These are phyloP conservation scores for Lepidochitona cinerea DNA, from an alignment of 2,888 invertebrate species.

Conservation along the genomic window DNA sequence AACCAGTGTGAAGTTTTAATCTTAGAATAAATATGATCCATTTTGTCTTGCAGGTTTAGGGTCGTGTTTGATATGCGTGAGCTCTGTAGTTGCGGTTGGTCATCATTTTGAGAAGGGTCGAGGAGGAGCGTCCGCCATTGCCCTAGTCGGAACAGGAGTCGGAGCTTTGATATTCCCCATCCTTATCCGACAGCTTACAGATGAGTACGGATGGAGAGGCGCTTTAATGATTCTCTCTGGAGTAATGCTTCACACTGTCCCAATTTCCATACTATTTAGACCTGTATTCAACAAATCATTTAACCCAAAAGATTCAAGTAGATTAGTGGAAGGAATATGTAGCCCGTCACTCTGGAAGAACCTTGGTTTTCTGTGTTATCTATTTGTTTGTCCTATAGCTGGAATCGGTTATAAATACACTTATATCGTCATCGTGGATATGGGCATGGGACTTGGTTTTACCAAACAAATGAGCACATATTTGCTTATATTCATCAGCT, in stretches of 20 bases:
- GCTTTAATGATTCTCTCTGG: not conserved
- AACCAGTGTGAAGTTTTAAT: not conserved
- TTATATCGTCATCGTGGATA: conserved; percentile 1
- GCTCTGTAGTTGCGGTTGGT: not conserved
- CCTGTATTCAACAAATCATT: not conserved
- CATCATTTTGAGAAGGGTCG: not conserved
- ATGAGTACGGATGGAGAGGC: not conserved
- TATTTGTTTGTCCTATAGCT: not conserved
- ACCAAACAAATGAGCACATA: not conserved
- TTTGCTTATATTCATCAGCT: not conserved
- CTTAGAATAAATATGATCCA: not conserved
- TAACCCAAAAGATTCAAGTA: not conserved
- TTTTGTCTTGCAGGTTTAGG: not conserved
- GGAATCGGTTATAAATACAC: not conserved
- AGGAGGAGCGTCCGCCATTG: not conserved
- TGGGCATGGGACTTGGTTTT: not conserved
- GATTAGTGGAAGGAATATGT: not conserved
- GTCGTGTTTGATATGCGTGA: not conserved
- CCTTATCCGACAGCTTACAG: not conserved
- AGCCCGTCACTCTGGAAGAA: not conserved
- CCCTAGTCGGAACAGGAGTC: not conserved
- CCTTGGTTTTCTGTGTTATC: not conserved
- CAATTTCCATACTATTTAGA: not conserved
- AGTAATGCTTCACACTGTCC: not conserved
- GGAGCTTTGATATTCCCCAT: not conserved